Evolutionary conservation across 2,797 vertebrate species (phyloP).

Genomic region (Sebastes iracundus): DNA sequence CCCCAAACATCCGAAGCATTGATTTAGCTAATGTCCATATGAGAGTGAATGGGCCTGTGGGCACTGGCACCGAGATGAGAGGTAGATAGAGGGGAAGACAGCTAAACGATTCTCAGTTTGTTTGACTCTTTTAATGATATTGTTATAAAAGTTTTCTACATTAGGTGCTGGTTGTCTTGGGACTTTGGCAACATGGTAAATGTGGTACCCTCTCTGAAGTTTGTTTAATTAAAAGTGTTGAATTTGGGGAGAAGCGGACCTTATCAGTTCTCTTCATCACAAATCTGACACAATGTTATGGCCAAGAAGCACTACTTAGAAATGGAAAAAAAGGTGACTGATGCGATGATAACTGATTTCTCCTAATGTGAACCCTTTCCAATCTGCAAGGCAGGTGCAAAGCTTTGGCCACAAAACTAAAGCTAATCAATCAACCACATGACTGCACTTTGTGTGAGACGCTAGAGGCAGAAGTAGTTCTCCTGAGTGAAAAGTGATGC

Average conservation of each 20-base stretch:
- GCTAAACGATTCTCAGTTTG: not conserved
- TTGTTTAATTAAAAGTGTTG: not conserved
- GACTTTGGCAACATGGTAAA: not conserved
- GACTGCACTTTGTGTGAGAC: not conserved
- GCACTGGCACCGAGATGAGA: slow-evolving; percentile 15
- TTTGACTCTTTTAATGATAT: slow-evolving; percentile 4
- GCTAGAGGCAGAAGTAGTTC: not conserved
- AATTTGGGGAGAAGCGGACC: not conserved
- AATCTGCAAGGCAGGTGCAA: not conserved
- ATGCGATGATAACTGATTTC: not conserved
- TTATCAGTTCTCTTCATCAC: not conserved
- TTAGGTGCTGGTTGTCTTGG: not conserved
- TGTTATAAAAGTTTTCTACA: not conserved
- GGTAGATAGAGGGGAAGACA: not conserved
- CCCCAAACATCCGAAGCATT: slow-evolving; percentile 39
- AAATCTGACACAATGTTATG: not conserved
- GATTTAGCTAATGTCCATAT: slow-evolving; percentile 31
- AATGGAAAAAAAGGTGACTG: not conserved
- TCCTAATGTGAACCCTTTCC: not conserved
- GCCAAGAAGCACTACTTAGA: not conserved
- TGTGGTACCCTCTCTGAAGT: not conserved
- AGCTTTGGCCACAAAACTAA: not conserved
- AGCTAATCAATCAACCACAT: slow-evolving; percentile 8
- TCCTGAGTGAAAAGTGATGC: not conserved
- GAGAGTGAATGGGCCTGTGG: slow-evolving; percentile 35